A percentile compares a stretch with the other conserved stretches of the same genome.
These are phyloP conservation scores for Aphelenchoides avenae DNA, from an alignment of 1,140 invertebrate genomes.

Conservation along the genomic window DNA sequence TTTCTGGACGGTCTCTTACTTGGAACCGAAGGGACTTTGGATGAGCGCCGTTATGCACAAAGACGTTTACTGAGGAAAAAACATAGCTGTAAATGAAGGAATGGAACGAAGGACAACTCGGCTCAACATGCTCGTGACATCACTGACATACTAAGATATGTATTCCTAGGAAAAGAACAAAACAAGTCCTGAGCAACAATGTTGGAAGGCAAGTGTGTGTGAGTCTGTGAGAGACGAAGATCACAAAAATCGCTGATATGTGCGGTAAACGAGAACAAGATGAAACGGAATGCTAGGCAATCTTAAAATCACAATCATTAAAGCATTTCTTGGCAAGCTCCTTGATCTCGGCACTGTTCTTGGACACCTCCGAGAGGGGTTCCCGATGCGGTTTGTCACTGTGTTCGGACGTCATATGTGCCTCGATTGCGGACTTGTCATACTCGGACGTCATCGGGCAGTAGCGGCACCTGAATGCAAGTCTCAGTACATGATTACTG, in stretches of 20 bases:
- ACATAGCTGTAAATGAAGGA: too few relatives aligned
- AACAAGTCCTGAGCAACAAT: not conserved
- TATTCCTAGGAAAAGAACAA: not conserved
- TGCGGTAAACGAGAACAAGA: not conserved
- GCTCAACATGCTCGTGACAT: not conserved
- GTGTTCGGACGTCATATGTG: constrained; percentile 26
- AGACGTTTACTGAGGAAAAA: too few relatives aligned
- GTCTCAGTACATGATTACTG: not conserved
- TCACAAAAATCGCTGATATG: not conserved
- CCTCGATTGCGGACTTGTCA: constrained; percentile 24
- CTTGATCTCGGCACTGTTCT: constrained; percentile 30
- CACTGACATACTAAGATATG: not conserved
- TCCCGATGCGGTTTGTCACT: constrained; percentile 14
- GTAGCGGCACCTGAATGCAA: constrained; percentile 14
- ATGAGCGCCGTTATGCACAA: too few relatives aligned
- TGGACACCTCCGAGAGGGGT: constrained; percentile 17
- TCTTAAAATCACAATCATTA: constrained; percentile 29
- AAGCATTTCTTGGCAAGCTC: constrained; percentile 26
- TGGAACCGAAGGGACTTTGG: too few relatives aligned
- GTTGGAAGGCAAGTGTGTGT: constrained; percentile 5
- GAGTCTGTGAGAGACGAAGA: constrained; percentile 3
- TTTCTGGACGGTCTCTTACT: too few relatives aligned
- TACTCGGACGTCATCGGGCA: constrained; percentile 24
- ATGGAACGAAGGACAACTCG: too few relatives aligned
- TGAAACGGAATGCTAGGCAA: constrained; percentile 10